These are phyloP conservation scores for Pseudocheirus occidentalis DNA, from an alignment of 2,797 vertebrate genomes.

Conservation along the genomic window DNA sequence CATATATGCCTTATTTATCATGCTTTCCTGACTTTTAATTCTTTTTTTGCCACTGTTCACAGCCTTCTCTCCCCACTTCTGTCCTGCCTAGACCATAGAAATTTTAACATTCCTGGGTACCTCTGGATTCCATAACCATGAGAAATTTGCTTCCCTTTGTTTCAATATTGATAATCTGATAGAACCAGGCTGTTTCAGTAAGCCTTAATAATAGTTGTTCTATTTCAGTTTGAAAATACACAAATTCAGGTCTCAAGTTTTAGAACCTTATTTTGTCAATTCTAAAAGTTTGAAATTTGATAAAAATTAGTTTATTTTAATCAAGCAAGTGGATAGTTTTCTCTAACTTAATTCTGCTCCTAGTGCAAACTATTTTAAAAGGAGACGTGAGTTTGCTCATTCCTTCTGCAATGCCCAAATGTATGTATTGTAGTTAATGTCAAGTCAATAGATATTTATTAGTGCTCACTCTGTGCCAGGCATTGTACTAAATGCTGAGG, in stretches of 20 bases:
- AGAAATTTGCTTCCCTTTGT: background rate
- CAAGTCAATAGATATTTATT: background rate
- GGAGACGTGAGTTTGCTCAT: background rate
- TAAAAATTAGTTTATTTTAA: background rate
- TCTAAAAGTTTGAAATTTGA: background rate
- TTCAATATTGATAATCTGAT: background rate
- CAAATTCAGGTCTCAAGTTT: background rate
- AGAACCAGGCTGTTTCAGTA: background rate
- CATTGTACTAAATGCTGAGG: background rate
- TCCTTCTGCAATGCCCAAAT: background rate
- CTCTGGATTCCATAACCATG: background rate
- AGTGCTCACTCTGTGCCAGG: background rate
- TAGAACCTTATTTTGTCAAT: background rate
- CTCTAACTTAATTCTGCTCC: background rate
- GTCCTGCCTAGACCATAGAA: background rate
- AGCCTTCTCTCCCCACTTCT: background rate
- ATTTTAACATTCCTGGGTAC: background rate
- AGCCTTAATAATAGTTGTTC: background rate
- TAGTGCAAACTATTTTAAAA: background rate
- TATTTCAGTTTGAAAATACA: background rate
- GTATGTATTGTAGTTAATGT: background rate
- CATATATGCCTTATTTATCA: background rate
- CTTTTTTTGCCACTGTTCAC: background rate
- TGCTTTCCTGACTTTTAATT: background rate
- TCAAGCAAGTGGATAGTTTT: background rate